A percentile compares a stretch with the other conserved stretches of the same genome.
These are phyloP conservation scores for Thera britannica DNA, from an alignment of 2,888 invertebrate genomes.

Conservation along the genomic window DNA sequence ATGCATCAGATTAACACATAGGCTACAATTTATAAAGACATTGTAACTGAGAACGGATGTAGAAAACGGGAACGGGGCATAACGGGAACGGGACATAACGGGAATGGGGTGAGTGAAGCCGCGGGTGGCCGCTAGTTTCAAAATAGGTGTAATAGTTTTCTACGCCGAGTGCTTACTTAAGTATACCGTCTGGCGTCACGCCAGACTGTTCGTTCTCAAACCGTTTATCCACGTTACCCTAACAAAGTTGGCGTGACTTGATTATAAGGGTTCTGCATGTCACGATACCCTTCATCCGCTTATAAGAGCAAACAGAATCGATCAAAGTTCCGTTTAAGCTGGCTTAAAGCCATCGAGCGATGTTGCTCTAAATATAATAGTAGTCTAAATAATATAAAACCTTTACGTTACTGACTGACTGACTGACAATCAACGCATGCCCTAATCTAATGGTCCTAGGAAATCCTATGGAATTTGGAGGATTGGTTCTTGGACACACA, in stretches of 20 bases:
- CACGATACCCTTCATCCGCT: conserved; percentile 24
- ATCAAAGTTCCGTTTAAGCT: conserved; percentile 3
- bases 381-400: background rate
- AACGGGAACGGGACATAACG: too few species aligned
- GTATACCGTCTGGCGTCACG: conserved; percentile 34
- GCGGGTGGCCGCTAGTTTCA: too few species aligned
- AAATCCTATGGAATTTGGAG: too few species aligned
- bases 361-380: background rate
- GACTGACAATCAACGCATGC: too few species aligned
- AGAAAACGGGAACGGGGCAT: too few species aligned
- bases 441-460: too few species aligned
- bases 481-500: too few species aligned
- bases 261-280: conserved; percentile 38
- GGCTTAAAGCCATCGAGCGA: background rate
- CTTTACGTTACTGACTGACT: too few species aligned
- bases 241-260: conserved; percentile 35
- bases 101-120: too few species aligned
- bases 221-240: conserved; percentile 35
- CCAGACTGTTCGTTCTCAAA: conserved; percentile 34
- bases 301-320: conserved; percentile 20
- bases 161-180: conserved; percentile 19
- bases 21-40: too few species aligned
- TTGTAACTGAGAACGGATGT: too few species aligned
- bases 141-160: conserved; percentile 25
- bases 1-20: too few species aligned